Percentiles rank a stretch among this genome's conserved stretches.
These are phyloP conservation scores for Meandrina meandrites DNA, from an alignment of 92 coral and sea anemone genomes.

Conservation along the genomic window DNA sequence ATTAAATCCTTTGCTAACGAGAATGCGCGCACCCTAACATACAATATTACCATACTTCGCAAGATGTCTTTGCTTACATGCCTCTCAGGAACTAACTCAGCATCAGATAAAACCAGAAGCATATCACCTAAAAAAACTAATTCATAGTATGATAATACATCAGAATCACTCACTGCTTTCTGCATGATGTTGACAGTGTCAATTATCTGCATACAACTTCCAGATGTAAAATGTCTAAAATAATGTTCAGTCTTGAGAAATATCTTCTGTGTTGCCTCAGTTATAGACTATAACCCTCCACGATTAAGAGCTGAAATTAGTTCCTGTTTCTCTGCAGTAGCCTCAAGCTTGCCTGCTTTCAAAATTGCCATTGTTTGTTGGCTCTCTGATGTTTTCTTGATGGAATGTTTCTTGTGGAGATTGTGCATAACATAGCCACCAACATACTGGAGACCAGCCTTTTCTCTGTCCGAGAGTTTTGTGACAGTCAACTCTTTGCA, in stretches of 20 bases:
- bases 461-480: slow-evolving; percentile 41
- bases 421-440: slow-evolving; percentile 67
- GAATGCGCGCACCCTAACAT: neutral
- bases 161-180: slow-evolving; percentile 37
- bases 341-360: slow-evolving; percentile 5
- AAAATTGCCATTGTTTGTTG: slow-evolving; percentile 47
- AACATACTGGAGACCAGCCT: slow-evolving; percentile 61
- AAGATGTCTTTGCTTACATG: neutral
- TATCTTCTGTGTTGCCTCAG: slow-evolving; percentile 31
- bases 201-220: slow-evolving; percentile 27
- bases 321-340: neutral
- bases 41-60: neutral
- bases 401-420: slow-evolving; percentile 2
- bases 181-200: slow-evolving; percentile 46
- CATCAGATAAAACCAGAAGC: slow-evolving; percentile 42
- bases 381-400: no score
- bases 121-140: no score
- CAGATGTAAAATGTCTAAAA: slow-evolving; percentile 42
- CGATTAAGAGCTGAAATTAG: slow-evolving; percentile 12
- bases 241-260: no score
- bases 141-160: slow-evolving; percentile 38
- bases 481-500: neutral
- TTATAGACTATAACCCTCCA: slow-evolving; percentile 33
- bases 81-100: slow-evolving; percentile 20
- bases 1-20: neutral